A percentile compares a stretch with the other conserved stretches of the same genome.
phyloP scores from a whole-genome alignment of 2,888 invertebrate genomes.

The Pyrochroa serraticornis region DNA sequence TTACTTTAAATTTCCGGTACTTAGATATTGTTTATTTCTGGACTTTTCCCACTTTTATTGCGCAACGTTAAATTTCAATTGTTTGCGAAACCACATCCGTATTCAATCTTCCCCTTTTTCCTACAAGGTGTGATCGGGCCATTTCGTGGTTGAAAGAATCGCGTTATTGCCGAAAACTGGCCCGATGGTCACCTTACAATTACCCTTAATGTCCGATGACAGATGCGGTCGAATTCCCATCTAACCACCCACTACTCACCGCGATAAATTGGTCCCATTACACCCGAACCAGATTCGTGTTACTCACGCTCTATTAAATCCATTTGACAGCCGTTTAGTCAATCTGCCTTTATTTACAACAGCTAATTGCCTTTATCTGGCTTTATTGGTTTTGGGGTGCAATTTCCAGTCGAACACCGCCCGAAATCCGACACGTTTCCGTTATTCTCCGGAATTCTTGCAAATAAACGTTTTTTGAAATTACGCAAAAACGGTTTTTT shows the following conservation, averaged over 20 bases:
- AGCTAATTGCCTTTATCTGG: slow-evolving; percentile 38
- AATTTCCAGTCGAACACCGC: slow-evolving; percentile 21
- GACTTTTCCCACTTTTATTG: too few relatives aligned
- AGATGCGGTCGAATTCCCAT: slow-evolving; percentile 48
- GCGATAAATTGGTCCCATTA: slow-evolving; percentile 47
- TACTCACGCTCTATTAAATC: slow-evolving; percentile 51
- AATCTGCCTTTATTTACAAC: slow-evolving; percentile 44
- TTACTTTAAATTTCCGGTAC: too few relatives aligned
- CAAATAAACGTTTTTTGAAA: neutral
- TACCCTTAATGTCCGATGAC: slow-evolving; percentile 52
- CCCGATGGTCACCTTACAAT: slow-evolving; percentile 39
- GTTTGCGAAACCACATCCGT: too few relatives aligned
- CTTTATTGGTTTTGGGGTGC: slow-evolving; percentile 38
- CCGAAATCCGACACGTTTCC: neutral
- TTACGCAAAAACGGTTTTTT: slow-evolving; percentile 13
- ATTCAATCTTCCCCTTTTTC: too few relatives aligned
- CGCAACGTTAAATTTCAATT: too few relatives aligned
- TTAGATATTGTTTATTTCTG: too few relatives aligned
- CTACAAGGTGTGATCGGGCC: too few relatives aligned
- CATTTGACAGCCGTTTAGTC: slow-evolving; percentile 44
- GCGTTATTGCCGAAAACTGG: slow-evolving; percentile 1
- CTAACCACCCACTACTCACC: slow-evolving; percentile 49
- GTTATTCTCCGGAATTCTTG: too few relatives aligned
- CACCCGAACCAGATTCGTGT: slow-evolving; percentile 35
- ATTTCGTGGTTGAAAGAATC: too few relatives aligned